Evolutionary conservation across 2,888 invertebrate species (phyloP).

Genomic region (Anaspis maculata): DNA sequence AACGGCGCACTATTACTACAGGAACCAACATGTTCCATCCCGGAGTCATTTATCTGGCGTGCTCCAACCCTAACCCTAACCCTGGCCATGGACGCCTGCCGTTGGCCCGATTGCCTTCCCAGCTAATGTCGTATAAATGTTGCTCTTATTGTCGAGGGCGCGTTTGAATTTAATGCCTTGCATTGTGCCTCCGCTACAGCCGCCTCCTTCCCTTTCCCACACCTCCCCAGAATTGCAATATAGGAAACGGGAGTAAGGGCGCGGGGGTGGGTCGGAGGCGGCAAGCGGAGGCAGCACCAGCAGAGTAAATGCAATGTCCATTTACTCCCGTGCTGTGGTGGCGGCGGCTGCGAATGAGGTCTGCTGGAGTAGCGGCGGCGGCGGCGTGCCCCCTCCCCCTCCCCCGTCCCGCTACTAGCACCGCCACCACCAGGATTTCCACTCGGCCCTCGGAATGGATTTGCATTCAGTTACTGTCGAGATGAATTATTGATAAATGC

Average conservation of each 20-base stretch:
- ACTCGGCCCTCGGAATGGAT: conserved; percentile 8
- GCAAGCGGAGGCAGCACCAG: too few species aligned
- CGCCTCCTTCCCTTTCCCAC: too few species aligned
- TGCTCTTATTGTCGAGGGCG: conserved; percentile 24
- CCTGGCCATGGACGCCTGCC: too few species aligned
- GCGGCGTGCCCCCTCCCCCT: too few species aligned
- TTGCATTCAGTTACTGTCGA: conserved; percentile 13
- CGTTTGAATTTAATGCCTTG: conserved; percentile 25
- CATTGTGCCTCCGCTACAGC: conserved; percentile 23
- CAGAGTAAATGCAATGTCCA: conserved; percentile 25
- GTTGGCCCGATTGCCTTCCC: conserved; percentile 21
- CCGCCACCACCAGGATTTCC: conserved; percentile 9
- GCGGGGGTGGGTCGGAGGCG: too few species aligned
- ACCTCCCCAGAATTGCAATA: too few species aligned
- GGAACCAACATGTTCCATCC: too few species aligned
- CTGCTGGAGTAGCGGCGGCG: conserved; percentile 4
- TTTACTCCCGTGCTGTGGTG: conserved; percentile 17
- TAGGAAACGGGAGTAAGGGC: too few species aligned
- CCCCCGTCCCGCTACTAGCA: conserved; percentile 1
- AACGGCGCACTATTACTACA: too few species aligned
- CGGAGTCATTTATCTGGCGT: too few species aligned
- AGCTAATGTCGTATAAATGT: conserved; percentile 24
- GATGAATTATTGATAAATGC: conserved; percentile 16
- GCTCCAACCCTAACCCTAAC: too few species aligned
- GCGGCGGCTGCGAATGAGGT: conserved; percentile 10